A percentile compares a stretch with the other conserved stretches of the same genome.
phyloP scores from a whole-genome alignment of 2,113 vertebrate species.

The Ancistrus triradiatus region DNA sequence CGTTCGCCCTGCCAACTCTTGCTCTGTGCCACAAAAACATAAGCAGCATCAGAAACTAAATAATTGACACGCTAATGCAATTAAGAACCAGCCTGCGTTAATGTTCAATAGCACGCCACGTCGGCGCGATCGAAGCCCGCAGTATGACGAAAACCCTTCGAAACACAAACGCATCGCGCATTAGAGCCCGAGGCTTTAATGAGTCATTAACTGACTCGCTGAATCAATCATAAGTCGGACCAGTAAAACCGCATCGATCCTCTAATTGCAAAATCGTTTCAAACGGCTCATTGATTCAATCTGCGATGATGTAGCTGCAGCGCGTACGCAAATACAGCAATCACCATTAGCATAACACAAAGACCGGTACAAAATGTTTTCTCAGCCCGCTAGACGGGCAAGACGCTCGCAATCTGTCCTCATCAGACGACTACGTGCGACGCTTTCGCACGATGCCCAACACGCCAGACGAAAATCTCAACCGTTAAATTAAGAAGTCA shows the following conservation, averaged over 20 bases:
- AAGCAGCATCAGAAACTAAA: conserved; percentile 8
- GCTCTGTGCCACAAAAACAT: too few species aligned
- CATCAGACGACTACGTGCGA: not conserved
- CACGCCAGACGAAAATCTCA: conserved; percentile 8
- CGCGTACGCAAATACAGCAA: not conserved
- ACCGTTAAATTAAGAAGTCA: conserved; percentile 13
- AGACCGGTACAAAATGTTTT: conserved; percentile 12
- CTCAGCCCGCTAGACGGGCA: conserved; percentile 9
- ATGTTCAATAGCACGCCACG: not conserved
- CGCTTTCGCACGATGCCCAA: not conserved
- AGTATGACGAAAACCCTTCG: conserved; percentile 2
- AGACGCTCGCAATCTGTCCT: conserved; percentile 17
- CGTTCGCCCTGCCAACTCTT: too few species aligned
- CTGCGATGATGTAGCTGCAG: not conserved
- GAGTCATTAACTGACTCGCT: conserved; percentile 29
- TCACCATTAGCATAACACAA: conserved; percentile 9
- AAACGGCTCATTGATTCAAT: conserved; percentile 1
- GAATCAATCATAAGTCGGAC: conserved; percentile 25
- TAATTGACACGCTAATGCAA: conserved; percentile 26
- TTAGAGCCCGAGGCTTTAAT: not conserved
- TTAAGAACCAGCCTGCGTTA: conserved; percentile 18
- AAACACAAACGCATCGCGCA: conserved; percentile 12
- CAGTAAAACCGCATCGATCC: conserved; percentile 8
- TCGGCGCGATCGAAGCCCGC: not conserved
- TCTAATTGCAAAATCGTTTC: conserved; percentile 22